A percentile compares a stretch with the other conserved stretches of the same genome.
phyloP scores from a whole-genome alignment of 2,797 vertebrate genomes.

The Lerista edwardsae region DNA sequence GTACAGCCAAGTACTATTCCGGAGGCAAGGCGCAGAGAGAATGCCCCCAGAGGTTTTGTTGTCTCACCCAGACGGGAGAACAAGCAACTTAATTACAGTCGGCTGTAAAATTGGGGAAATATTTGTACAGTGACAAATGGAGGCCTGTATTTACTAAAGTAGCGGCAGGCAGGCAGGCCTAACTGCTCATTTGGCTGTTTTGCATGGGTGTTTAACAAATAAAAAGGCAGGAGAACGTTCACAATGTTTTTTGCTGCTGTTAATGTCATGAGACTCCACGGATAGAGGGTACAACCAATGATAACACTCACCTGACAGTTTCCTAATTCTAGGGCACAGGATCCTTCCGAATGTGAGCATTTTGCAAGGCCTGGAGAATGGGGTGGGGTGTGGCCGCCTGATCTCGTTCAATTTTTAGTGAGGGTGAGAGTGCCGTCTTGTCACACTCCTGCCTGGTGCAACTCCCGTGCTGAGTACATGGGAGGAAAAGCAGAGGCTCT shows the following conservation, averaged over 20 bases:
- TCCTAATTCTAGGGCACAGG: too few relatives aligned
- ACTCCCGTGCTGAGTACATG: too few relatives aligned
- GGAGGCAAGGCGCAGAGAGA: background rate
- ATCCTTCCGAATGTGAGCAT: too few relatives aligned
- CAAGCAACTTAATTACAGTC: conserved; percentile 55
- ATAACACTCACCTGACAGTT: too few relatives aligned
- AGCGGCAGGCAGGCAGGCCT: background rate
- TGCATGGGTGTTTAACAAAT: rapidly evolving
- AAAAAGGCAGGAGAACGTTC: background rate
- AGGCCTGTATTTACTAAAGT: conserved; percentile 3
- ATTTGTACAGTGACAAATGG: conserved; percentile 21
- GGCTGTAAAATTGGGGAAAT: conserved; percentile 40
- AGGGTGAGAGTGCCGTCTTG: too few relatives aligned
- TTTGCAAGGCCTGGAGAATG: too few relatives aligned
- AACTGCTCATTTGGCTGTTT: background rate
- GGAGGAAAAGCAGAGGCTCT: too few relatives aligned
- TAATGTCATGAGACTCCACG: background rate
- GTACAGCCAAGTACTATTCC: background rate
- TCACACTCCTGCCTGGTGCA: too few relatives aligned
- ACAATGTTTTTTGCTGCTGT: background rate
- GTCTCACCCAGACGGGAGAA: conserved; percentile 43
- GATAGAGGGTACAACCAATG: too few relatives aligned
- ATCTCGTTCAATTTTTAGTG: too few relatives aligned
- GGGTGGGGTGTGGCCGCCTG: too few relatives aligned
- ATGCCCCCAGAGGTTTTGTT: background rate